These are phyloP conservation scores for Protonemura montana DNA, from an alignment of 2,888 invertebrate species.

Conservation along the genomic window DNA sequence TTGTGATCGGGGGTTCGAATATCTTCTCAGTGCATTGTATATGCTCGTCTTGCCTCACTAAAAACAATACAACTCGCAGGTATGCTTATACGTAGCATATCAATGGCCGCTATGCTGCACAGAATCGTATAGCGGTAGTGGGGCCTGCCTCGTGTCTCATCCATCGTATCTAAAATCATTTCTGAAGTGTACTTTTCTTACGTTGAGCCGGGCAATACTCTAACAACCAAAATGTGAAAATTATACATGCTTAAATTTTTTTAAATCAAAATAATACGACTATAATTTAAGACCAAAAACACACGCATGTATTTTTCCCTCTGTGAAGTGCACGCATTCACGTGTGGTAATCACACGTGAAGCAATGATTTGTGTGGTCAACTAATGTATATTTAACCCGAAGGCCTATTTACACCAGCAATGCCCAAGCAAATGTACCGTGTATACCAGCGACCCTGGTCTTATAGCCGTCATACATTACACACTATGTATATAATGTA, in stretches of 20 bases:
- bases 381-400: slow-evolving; percentile 12
- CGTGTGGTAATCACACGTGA: neutral
- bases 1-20: neutral
- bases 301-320: neutral
- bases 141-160: neutral
- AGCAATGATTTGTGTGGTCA: slow-evolving; percentile 12
- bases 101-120: no score
- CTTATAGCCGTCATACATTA: neutral
- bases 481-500: neutral
- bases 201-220: neutral
- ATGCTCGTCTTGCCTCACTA: neutral
- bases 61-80: neutral
- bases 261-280: neutral
- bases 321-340: neutral
- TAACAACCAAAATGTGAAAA: neutral
- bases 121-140: neutral
- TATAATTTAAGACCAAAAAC: neutral
- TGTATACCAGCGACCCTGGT: neutral
- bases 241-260: neutral
- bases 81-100: neutral
- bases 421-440: neutral
- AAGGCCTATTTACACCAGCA: neutral
- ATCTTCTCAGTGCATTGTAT: neutral
- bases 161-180: no score
- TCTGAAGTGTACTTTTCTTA: no score